These are phyloP conservation scores for Vipera latastei DNA, from an alignment of 2,797 vertebrate species.

Conservation along the genomic window DNA sequence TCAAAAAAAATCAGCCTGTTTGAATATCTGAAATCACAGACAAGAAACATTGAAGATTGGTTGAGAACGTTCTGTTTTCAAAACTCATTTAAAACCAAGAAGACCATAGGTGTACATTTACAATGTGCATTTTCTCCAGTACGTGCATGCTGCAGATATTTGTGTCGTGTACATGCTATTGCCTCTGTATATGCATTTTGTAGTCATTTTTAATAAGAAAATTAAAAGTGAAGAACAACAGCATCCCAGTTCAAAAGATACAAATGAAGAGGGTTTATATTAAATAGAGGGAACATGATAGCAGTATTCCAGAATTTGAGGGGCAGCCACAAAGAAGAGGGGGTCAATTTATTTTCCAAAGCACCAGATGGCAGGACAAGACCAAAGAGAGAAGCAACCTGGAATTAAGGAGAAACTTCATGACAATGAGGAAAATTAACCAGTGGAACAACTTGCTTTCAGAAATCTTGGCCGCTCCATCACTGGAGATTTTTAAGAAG, in stretches of 20 bases:
- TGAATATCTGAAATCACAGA: not conserved
- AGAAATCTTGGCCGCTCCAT: too few relatives aligned
- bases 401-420: too few relatives aligned
- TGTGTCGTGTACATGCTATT: not conserved
- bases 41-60: not conserved
- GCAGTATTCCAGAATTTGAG: too few relatives aligned
- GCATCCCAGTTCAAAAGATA: too few relatives aligned
- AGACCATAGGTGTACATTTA: too few relatives aligned
- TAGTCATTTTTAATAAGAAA: not conserved
- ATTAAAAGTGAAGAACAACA: not conserved
- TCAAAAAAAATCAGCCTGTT: not conserved
- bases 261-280: not conserved
- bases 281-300: not conserved
- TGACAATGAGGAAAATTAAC: too few relatives aligned
- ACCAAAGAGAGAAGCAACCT: too few relatives aligned
- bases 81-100: not conserved
- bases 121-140: not conserved
- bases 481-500: too few relatives aligned
- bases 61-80: not conserved
- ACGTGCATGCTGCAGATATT: not conserved
- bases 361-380: too few relatives aligned
- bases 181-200: not conserved
- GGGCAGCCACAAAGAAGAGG: too few relatives aligned
- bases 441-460: rapidly evolving
- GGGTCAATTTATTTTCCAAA: rapidly evolving